Evolutionary conservation across 2,888 invertebrate genomes (phyloP).

Genomic region (Sarcophaga subvicina): DNA sequence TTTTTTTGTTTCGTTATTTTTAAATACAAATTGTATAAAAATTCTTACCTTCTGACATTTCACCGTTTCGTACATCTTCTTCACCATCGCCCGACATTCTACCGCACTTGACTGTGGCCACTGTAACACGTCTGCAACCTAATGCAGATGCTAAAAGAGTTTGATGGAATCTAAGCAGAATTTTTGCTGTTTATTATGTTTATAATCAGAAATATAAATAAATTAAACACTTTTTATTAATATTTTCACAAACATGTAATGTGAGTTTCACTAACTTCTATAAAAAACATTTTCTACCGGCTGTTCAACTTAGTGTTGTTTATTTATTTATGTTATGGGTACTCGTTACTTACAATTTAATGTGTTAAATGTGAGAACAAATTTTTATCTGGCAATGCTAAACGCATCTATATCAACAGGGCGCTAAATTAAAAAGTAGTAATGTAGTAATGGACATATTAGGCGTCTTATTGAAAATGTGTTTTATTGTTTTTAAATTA

Average conservation of each 20-base stretch:
- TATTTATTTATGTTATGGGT: slow-evolving; percentile 26
- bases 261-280: slow-evolving; percentile 36
- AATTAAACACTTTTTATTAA: background rate
- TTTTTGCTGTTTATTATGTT: slow-evolving; percentile 57
- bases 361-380: background rate
- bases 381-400: background rate
- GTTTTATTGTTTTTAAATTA: too few species aligned
- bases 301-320: slow-evolving; percentile 59
- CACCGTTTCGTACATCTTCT: slow-evolving; percentile 57
- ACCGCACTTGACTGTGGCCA: slow-evolving; percentile 64
- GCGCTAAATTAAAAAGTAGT: background rate
- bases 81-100: slow-evolving; percentile 68
- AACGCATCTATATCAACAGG: background rate
- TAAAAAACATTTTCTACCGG: slow-evolving; percentile 51
- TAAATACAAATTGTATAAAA: background rate
- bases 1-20: background rate
- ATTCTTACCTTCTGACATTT: slow-evolving; percentile 50
- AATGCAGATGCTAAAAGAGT: slow-evolving; percentile 69
- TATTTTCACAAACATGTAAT: background rate
- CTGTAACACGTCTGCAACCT: slow-evolving; percentile 69
- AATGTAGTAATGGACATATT: too few species aligned
- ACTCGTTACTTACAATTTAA: slow-evolving; percentile 10
- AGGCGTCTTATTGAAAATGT: too few species aligned
- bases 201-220: slow-evolving; percentile 13
- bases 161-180: slow-evolving; percentile 70